These are phyloP conservation scores for Drosophila conformis DNA, from an alignment of 2,888 invertebrate species.

Conservation along the genomic window DNA sequence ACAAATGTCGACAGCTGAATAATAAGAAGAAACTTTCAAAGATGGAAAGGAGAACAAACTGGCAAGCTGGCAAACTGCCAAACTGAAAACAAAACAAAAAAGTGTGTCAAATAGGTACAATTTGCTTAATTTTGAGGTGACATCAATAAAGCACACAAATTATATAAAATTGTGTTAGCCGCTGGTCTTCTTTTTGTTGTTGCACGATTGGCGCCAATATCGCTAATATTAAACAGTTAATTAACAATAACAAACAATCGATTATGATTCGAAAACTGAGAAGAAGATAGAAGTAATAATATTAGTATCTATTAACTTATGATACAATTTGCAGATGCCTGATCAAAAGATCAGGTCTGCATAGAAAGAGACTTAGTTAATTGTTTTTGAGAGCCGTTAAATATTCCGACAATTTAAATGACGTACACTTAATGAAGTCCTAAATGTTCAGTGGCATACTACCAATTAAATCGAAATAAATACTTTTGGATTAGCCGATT, in stretches of 20 bases:
- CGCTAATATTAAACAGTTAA: neutral
- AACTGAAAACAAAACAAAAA: too few relatives aligned
- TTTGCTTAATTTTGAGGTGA: neutral
- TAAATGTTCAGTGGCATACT: neutral
- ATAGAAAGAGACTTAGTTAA: neutral
- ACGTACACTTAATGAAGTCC: neutral
- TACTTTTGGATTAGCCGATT: slow-evolving; percentile 40
- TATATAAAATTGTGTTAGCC: neutral
- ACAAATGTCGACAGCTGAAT: neutral
- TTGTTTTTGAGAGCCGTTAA: neutral
- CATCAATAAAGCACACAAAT: neutral
- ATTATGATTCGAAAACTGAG: neutral
- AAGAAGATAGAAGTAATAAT: neutral
- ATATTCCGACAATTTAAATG: neutral
- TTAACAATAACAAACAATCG: neutral
- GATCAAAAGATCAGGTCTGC: neutral
- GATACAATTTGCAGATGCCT: neutral
- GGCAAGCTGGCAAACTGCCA: neutral
- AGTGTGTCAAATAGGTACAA: neutral
- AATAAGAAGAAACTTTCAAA: neutral
- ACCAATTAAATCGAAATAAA: slow-evolving; percentile 21
- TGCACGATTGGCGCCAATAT: neutral
- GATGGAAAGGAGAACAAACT: neutral
- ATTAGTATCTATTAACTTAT: neutral
- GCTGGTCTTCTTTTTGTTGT: neutral